Evolutionary conservation across 1,140 invertebrate species (phyloP).

Genomic region (Rhizoglyphus robini): DNA sequence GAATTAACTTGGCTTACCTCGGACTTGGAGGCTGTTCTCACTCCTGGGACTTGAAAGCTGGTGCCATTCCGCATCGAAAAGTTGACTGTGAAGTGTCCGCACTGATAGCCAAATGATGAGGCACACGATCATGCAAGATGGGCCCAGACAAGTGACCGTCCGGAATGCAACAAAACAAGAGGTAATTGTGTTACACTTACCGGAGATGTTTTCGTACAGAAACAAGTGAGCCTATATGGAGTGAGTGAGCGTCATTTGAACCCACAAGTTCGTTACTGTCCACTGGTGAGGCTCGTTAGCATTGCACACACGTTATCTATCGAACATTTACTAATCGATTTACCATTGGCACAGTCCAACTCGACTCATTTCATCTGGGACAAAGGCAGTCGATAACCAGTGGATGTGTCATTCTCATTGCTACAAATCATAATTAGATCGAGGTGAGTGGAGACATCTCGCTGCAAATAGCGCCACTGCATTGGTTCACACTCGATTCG

Average conservation of each 20-base stretch:
- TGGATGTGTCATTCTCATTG: too few species aligned
- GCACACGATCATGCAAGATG: too few species aligned
- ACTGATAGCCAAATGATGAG: neutral
- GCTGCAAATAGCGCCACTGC: too few species aligned
- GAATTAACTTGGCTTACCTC: slow-evolving; percentile 9
- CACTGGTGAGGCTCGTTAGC: neutral
- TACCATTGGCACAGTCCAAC: neutral
- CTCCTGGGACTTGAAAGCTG: neutral
- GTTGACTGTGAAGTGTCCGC: neutral
- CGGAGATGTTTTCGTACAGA: too few species aligned
- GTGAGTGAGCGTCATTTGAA: too few species aligned
- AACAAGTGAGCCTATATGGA: too few species aligned
- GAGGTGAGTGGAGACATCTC: too few species aligned
- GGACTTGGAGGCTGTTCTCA: neutral
- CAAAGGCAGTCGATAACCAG: neutral
- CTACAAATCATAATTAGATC: too few species aligned
- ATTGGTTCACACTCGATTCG: too few species aligned
- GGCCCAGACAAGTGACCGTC: too few species aligned
- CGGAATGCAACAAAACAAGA: too few species aligned
- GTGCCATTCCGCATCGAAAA: neutral
- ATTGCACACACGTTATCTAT: slow-evolving; percentile 3
- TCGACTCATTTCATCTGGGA: neutral
- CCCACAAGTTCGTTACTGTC: neutral
- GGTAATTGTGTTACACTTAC: too few species aligned
- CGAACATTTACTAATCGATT: neutral